Evolutionary conservation across 2,113 vertebrate genomes (phyloP).

Genomic region (Amazona guildingii): DNA sequence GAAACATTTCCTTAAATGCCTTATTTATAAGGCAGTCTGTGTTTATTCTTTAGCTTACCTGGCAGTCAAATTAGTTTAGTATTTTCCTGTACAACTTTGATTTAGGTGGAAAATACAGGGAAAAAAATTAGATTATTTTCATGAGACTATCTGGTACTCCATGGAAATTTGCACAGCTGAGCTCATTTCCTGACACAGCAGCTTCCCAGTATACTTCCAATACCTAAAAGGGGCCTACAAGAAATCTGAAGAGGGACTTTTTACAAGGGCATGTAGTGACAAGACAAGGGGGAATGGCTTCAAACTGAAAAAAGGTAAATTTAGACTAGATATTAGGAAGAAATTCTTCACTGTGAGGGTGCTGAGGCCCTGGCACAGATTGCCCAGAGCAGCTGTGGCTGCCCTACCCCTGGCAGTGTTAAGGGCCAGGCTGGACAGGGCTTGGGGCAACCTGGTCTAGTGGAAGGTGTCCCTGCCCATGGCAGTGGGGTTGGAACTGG

Average conservation of each 20-base stretch:
- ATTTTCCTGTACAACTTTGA: neutral
- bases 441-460: too few relatives aligned
- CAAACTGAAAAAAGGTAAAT: neutral
- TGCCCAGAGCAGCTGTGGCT: neutral
- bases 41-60: neutral
- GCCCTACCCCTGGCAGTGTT: neutral
- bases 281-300: neutral
- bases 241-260: neutral
- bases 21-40: constrained; percentile 2
- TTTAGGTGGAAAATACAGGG: neutral
- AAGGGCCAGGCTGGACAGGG: neutral
- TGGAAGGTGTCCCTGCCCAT: neutral
- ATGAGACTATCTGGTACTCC: neutral
- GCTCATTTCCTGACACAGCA: neutral
- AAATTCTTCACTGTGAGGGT: neutral
- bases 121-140: neutral
- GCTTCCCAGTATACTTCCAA: neutral
- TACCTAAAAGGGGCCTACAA: neutral
- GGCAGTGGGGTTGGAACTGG: neutral
- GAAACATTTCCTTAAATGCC: neutral
- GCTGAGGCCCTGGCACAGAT: neutral
- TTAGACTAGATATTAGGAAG: neutral
- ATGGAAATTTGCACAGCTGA: neutral
- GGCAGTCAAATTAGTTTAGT: neutral
- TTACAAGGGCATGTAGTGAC: neutral